phyloP scores from a whole-genome alignment of 2,113 vertebrate species.

The Atrichornis clamosus region DNA sequence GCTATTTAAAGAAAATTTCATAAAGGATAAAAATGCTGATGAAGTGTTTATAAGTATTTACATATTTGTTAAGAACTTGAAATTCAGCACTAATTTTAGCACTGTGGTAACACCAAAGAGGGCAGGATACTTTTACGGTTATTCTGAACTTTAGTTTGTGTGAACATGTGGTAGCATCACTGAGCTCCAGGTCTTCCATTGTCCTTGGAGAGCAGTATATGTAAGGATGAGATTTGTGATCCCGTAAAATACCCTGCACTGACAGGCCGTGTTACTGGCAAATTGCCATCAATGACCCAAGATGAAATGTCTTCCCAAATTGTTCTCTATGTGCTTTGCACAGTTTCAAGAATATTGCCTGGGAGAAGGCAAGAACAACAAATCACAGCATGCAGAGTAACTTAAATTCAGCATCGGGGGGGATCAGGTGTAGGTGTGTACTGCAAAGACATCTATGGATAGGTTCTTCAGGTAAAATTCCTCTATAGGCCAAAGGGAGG shows the following conservation, averaged over 20 bases:
- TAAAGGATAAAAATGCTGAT: conserved; percentile 73
- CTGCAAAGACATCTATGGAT: neutral
- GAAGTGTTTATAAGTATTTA: conserved; percentile 66
- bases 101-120: neutral
- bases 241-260: neutral
- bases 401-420: neutral
- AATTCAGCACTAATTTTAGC: neutral
- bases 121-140: neutral
- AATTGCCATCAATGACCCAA: neutral
- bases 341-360: neutral
- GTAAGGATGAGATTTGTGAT: neutral
- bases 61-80: neutral
- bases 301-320: neutral
- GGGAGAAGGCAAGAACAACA: neutral
- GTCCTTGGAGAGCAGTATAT: neutral
- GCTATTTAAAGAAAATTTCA: conserved; percentile 78
- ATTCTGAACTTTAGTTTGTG: neutral
- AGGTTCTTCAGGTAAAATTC: neutral
- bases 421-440: neutral
- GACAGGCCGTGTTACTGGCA: neutral
- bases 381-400: neutral
- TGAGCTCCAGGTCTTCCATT: neutral
- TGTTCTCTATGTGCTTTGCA: neutral
- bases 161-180: neutral
- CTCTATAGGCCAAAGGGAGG: neutral